phyloP scores from a whole-genome alignment of 23 tunicate genomes.

The Trididemnum nubilum region DNA sequence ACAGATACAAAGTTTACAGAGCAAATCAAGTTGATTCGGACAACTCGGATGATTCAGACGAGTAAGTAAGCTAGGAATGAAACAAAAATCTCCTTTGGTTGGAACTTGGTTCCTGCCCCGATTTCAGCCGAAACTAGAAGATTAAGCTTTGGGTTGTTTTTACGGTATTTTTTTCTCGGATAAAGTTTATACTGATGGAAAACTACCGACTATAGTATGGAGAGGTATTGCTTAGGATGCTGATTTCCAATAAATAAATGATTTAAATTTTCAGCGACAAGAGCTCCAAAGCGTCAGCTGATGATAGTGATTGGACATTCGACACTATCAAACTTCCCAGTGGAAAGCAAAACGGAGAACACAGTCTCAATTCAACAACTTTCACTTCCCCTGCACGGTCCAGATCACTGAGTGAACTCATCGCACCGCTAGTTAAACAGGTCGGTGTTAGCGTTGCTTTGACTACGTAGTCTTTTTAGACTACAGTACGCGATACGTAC shows the following conservation, averaged over 20 bases:
- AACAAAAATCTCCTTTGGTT: no score
- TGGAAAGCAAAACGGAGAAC: slow-evolving; percentile 27
- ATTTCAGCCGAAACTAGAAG: not conserved
- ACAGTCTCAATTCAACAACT: not conserved
- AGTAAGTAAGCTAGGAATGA: slow-evolving; percentile 41
- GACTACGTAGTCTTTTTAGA: not conserved
- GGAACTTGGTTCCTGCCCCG: not conserved
- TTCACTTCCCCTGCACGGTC: slow-evolving; percentile 35
- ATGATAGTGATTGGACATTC: slow-evolving; percentile 45
- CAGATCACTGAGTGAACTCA: slow-evolving; percentile 54
- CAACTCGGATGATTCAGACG: slow-evolving; percentile 78
- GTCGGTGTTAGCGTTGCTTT: slow-evolving; percentile 9
- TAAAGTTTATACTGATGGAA: no score
- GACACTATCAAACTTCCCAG: slow-evolving; percentile 27
- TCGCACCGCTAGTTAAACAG: slow-evolving; percentile 76
- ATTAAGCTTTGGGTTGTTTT: no score
- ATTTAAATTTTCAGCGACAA: no score
- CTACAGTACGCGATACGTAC: no score
- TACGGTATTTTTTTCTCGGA: no score
- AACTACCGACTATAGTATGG: no score
- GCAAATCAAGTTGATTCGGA: slow-evolving; percentile 72
- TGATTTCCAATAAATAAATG: no score
- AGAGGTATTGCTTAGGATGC: no score
- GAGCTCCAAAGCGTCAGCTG: slow-evolving; percentile 1
- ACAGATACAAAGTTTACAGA: slow-evolving; percentile 60